phyloP scores from a whole-genome alignment of 2,113 vertebrate species.

The Saccopteryx bilineata region DNA sequence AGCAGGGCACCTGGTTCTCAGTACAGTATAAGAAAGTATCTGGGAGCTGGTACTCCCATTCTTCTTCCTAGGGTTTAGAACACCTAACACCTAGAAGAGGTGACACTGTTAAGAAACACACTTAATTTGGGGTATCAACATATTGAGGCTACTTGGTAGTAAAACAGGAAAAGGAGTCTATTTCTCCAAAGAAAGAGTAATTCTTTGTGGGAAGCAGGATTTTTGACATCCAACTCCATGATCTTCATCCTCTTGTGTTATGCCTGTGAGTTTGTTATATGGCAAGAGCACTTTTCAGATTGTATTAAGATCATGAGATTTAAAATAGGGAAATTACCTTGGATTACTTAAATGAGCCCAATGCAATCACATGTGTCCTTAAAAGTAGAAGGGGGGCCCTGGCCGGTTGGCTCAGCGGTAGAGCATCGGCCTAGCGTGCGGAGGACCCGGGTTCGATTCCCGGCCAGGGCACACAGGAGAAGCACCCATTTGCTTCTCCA shows the following conservation, averaged over 20 bases:
- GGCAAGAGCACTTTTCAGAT: not conserved
- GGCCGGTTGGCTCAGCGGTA: too few species aligned
- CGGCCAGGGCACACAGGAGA: too few species aligned
- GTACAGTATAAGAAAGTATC: not conserved
- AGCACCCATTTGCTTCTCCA: too few species aligned
- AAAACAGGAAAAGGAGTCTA: not conserved
- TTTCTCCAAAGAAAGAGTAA: slow-evolving; percentile 41
- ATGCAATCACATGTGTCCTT: not conserved
- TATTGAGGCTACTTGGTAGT: not conserved
- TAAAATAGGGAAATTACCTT: slow-evolving; percentile 18
- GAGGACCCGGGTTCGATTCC: too few species aligned
- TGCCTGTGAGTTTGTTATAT: not conserved
- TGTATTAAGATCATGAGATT: not conserved
- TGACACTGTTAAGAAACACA: slow-evolving; percentile 30
- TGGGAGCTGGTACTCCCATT: not conserved
- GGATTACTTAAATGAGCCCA: not conserved
- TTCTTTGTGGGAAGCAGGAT: not conserved
- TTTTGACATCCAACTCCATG: not conserved
- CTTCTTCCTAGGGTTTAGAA: not conserved
- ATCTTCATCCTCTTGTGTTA: not conserved
- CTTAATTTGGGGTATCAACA: not conserved
- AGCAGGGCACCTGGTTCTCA: not conserved
- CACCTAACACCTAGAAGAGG: not conserved
- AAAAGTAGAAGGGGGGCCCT: not conserved
- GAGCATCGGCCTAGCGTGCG: too few species aligned